phyloP scores from a whole-genome alignment of 2,888 invertebrate species.

The Ornithoptera alexandrae region DNA sequence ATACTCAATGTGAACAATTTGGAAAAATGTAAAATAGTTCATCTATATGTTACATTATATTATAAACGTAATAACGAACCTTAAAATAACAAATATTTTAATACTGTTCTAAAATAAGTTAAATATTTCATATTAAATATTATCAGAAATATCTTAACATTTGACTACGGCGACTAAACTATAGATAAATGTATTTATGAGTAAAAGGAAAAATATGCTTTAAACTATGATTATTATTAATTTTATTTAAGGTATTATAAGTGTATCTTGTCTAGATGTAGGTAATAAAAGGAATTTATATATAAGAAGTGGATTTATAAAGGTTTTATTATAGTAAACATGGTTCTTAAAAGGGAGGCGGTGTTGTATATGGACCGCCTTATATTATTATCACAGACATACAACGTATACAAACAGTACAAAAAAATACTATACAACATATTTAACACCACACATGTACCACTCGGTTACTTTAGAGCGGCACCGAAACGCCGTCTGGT shows the following conservation, averaged over 20 bases:
- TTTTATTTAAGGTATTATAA: background rate
- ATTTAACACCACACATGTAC: conserved; percentile 36
- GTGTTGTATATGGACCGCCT: conserved; percentile 28
- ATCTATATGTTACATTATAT: background rate
- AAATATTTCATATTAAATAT: too few species aligned
- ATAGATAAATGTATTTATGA: conserved; percentile 27
- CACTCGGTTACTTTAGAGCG: conserved; percentile 46
- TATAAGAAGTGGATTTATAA: background rate
- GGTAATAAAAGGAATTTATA: too few species aligned
- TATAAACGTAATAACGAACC: too few species aligned
- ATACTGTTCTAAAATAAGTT: too few species aligned
- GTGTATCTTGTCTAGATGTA: conserved; percentile 6
- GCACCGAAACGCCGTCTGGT: conserved; percentile 34
- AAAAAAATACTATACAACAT: conserved; percentile 8
- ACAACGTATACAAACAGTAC: conserved; percentile 44
- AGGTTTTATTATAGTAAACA: background rate
- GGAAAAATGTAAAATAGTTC: conserved; percentile 3
- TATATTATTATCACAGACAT: conserved; percentile 55
- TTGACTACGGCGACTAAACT: conserved; percentile 30
- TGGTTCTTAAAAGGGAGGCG: background rate
- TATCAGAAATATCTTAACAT: conserved; percentile 1
- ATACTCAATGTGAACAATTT: conserved; percentile 22
- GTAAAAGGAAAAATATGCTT: conserved; percentile 23
- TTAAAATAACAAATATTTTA: too few species aligned
- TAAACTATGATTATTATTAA: background rate